Evolutionary conservation across 2,797 vertebrate genomes (phyloP), one percentile per base, ranked within the genome.

Genomic region (Pygocentrus nattereri): DNA sequence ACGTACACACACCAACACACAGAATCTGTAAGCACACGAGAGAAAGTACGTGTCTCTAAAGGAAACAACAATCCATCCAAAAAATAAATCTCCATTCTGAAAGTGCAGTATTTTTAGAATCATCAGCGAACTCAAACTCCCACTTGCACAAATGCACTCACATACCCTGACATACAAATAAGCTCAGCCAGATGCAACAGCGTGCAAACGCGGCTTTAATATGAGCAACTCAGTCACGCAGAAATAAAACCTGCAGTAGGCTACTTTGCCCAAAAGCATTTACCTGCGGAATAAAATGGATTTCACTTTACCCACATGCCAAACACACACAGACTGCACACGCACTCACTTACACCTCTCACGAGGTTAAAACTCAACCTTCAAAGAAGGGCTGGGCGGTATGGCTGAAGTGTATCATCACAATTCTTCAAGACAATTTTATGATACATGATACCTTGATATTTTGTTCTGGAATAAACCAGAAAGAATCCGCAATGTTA

Each of bases 31-130:
- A 34, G 23, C 50, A 72, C 65, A 77, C 56, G 62, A 62, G 65
- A 27, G n/a, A 25, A 27, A 49, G 68, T 2, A 27, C 62, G 18
- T 52, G 58, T 65, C 67, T 82, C 59, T 65, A 25, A 82, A 65
- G 49, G 47, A 72, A 82, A 71, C 15, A 50, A 47, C 79, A 44
- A 82, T 77, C 41, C 64, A 76, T 62, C 80, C n/a, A 70, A 61
- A 49, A 68, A 18, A 54, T 30, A 64, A 70, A 71, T 30, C 52
- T 23, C 65, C 59, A 58, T 50, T 25, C 18, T 76, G 21, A 68
- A 75, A 69, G 74, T 70, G 62, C 18, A 8, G n/a, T 70, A 38
- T 61, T 75, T 81, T 65, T 65, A 74, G 61, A 67, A 18, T 23
- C 34, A 72, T 31, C 6, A 16, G 13, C 4, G 23, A 50, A 21